A percentile compares a stretch with the other conserved stretches of the same genome.
Evolutionary conservation across 2,888 invertebrate species (phyloP).

Genomic region (Antitype chi): DNA sequence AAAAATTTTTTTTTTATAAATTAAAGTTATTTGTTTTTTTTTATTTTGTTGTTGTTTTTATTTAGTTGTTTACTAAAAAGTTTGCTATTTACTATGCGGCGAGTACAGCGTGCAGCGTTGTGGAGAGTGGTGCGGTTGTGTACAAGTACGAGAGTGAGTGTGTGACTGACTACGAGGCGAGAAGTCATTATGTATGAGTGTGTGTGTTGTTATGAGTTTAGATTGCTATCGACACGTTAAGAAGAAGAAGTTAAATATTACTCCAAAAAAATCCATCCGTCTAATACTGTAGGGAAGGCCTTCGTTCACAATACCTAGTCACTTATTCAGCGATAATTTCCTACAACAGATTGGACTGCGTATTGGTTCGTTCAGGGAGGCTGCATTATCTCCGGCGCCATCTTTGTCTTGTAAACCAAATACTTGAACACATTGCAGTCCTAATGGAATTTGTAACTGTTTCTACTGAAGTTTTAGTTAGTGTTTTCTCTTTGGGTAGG

Average conservation of each 20-base stretch:
- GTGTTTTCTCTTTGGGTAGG: conserved; percentile 3
- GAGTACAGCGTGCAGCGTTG: too few relatives aligned
- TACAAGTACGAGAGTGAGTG: too few relatives aligned
- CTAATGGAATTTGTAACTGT: conserved; percentile 50
- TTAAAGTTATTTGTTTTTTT: too few relatives aligned
- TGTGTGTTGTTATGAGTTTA: too few relatives aligned
- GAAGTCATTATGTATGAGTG: too few relatives aligned
- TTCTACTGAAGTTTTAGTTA: conserved; percentile 23
- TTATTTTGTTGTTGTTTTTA: too few relatives aligned
- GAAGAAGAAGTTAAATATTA: background rate
- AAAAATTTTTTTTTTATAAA: too few relatives aligned
- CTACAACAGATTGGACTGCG: conserved; percentile 65
- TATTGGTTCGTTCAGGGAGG: conserved; percentile 56
- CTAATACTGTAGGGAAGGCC: conserved; percentile 18
- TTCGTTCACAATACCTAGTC: conserved; percentile 52
- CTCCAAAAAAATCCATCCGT: background rate
- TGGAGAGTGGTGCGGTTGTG: too few relatives aligned
- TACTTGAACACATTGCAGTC: conserved; percentile 42
- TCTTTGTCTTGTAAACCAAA: conserved; percentile 53
- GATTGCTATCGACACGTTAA: too few relatives aligned
- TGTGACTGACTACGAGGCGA: too few relatives aligned
- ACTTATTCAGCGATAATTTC: conserved; percentile 71
- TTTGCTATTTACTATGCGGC: too few relatives aligned
- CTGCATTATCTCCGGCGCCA: conserved; percentile 44
- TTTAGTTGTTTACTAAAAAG: too few relatives aligned